Evolutionary conservation across 2,797 vertebrate species (phyloP).

Genomic region (Callimico goeldii): DNA sequence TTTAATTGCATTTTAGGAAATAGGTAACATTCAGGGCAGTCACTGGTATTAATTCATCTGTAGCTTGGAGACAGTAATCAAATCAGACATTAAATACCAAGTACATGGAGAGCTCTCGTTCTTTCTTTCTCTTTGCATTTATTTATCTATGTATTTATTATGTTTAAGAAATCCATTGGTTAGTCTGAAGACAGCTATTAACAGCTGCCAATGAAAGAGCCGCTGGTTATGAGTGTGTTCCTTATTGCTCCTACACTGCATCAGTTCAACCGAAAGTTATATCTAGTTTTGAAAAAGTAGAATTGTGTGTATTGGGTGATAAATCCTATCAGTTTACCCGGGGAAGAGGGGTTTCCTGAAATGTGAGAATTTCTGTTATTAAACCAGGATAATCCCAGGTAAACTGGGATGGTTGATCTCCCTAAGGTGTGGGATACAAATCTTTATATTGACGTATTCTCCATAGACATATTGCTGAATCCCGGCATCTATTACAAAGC

Average conservation of each 20-base stretch:
- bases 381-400: background rate
- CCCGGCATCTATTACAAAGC: no score
- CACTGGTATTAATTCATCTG: background rate
- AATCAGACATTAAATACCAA: background rate
- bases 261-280: background rate
- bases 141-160: background rate
- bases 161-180: background rate
- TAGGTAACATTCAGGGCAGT: no score
- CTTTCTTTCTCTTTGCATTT: background rate
- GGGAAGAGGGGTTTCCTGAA: background rate
- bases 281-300: background rate
- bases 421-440: accelerated
- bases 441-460: background rate
- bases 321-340: background rate
- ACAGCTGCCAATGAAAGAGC: background rate
- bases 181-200: background rate
- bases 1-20: background rate
- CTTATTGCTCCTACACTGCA: background rate
- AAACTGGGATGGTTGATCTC: background rate
- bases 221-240: background rate
- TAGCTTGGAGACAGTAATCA: background rate
- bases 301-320: background rate
- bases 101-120: background rate
- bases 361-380: background rate
- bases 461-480: background rate